phyloP scores from a whole-genome alignment of 2,113 vertebrate species.

The Chrysemys picta region DNA sequence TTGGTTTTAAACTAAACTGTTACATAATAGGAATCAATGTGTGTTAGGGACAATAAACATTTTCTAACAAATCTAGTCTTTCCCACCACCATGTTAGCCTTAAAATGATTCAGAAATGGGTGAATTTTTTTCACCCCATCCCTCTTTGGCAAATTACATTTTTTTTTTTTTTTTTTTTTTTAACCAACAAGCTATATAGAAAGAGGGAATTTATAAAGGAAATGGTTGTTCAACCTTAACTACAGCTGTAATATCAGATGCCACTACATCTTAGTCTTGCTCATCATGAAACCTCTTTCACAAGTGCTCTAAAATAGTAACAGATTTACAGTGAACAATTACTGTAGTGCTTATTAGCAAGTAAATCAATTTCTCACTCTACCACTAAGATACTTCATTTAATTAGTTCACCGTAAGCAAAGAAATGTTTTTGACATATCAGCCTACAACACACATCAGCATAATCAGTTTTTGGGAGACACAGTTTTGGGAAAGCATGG shows the following conservation, averaged over 20 bases:
- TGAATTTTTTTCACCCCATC: not conserved
- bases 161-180: not conserved
- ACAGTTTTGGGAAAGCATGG: not conserved
- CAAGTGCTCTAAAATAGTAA: not conserved
- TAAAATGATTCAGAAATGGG: not conserved
- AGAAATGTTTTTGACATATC: conserved; percentile 19
- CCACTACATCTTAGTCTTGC: not conserved
- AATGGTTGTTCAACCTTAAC: not conserved
- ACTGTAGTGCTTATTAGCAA: conserved; percentile 13
- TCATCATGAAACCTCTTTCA: not conserved
- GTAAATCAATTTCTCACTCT: conserved; percentile 18
- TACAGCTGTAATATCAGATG: not conserved
- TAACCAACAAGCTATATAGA: not conserved
- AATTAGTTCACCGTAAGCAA: conserved; percentile 26
- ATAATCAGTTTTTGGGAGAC: conserved; percentile 4
- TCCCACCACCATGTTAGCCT: not conserved
- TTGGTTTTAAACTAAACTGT: not conserved
- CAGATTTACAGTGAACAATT: conserved; percentile 1
- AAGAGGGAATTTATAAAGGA: not conserved
- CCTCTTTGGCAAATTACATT: not conserved
- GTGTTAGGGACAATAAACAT: not conserved
- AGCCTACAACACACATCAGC: not conserved
- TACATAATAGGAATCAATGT: not conserved
- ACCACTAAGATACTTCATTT: not conserved
- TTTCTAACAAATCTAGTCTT: not conserved